phyloP scores from a whole-genome alignment of 2,797 vertebrate species.

The Sciaenops ocellatus region DNA sequence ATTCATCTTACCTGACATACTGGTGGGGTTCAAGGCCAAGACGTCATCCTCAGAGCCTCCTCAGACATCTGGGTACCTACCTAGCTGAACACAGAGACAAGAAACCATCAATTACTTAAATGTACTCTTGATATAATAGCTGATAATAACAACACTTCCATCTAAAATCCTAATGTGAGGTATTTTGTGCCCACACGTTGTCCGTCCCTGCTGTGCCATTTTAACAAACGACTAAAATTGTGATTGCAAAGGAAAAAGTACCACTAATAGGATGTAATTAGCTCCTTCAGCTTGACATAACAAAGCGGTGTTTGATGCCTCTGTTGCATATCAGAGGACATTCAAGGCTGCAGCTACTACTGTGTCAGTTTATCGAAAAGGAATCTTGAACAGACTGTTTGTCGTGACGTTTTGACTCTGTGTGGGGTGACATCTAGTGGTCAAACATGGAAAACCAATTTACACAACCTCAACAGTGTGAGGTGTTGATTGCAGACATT shows the following conservation, averaged over 20 bases:
- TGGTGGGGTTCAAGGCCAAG: constrained; percentile 84
- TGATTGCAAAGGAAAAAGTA: background rate
- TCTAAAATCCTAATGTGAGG: background rate
- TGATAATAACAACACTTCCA: background rate
- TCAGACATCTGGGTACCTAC: constrained; percentile 78
- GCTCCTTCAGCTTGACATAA: constrained; percentile 11
- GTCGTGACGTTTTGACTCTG: constrained; percentile 2
- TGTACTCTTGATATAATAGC: background rate
- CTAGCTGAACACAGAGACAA: constrained; percentile 44
- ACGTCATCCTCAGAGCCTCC: constrained; percentile 82
- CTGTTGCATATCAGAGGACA: constrained; percentile 1
- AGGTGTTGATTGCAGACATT: background rate
- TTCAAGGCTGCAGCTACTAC: background rate
- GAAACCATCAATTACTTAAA: constrained; percentile 13
- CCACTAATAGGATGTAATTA: constrained; percentile 1
- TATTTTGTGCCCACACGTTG: background rate
- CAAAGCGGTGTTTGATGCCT: background rate
- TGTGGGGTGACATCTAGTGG: constrained; percentile 72
- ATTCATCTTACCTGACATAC: constrained; percentile 86
- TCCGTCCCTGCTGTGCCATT: background rate
- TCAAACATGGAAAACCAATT: background rate
- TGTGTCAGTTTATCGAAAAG: background rate
- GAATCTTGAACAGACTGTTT: background rate
- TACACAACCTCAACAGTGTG: background rate
- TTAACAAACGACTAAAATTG: background rate